These are phyloP conservation scores for Xestia xanthographa DNA, from an alignment of 2,888 invertebrate species.

Conservation along the genomic window DNA sequence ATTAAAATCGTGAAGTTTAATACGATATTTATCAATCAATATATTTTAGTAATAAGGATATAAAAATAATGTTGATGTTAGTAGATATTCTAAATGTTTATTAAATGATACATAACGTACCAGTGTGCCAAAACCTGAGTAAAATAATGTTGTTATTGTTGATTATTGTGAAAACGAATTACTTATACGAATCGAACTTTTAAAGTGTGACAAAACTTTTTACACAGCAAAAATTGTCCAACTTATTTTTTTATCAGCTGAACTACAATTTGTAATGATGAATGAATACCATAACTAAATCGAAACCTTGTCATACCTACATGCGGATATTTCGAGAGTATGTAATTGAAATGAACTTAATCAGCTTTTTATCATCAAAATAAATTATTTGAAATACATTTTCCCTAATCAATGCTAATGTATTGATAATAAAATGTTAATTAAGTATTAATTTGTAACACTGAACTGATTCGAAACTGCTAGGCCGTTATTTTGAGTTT, in stretches of 20 bases:
- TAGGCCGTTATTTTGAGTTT: conserved; percentile 39
- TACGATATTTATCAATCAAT: conserved; percentile 32
- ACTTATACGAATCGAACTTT: conserved; percentile 31
- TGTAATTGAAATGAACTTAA: conserved; percentile 37
- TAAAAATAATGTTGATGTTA: conserved; percentile 48
- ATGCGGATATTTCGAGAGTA: conserved; percentile 60
- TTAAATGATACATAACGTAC: conserved; percentile 22
- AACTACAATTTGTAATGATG: conserved; percentile 2
- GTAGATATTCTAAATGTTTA: conserved; percentile 34
- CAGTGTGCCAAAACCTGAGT: conserved; percentile 9
- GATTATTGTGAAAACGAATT: conserved; percentile 13
- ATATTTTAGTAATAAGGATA: conserved; percentile 35
- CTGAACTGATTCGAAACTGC: conserved; percentile 38
- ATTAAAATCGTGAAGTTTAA: conserved; percentile 51
- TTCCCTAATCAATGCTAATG: conserved; percentile 70
- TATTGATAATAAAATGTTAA: conserved; percentile 71
- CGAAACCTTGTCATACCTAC: conserved; percentile 17
- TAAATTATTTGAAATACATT: conserved; percentile 60
- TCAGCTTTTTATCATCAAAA: conserved; percentile 32
- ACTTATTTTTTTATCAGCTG: conserved; percentile 39
- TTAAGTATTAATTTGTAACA: conserved; percentile 54
- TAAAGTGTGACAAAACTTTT: conserved; percentile 49
- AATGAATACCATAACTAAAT: neutral
- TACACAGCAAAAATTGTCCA: conserved; percentile 21
- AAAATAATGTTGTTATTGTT: conserved; percentile 14